These are phyloP conservation scores for Catamblyrhynchus diadema DNA, from an alignment of 2,797 vertebrate genomes.

Conservation along the genomic window DNA sequence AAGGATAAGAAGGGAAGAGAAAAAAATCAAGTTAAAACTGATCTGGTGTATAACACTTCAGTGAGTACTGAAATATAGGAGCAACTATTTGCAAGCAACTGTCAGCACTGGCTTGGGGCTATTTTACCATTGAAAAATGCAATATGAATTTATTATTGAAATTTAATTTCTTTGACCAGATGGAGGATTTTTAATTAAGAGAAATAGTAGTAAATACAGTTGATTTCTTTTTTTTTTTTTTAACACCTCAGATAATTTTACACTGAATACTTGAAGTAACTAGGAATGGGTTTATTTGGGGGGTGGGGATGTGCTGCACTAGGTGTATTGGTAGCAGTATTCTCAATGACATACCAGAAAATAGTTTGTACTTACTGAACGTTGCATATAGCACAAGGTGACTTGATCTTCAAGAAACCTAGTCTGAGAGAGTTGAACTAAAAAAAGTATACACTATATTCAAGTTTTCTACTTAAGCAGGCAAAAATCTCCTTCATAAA, in stretches of 20 bases:
- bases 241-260: neutral
- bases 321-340: neutral
- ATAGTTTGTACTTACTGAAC: neutral
- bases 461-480: neutral
- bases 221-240: neutral
- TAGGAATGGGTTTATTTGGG: neutral
- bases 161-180: neutral
- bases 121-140: neutral
- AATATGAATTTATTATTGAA: neutral
- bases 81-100: neutral
- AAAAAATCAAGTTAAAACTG: neutral
- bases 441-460: neutral
- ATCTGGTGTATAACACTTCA: neutral
- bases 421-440: neutral
- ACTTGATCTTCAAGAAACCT: neutral
- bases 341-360: neutral
- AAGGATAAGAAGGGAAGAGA: neutral
- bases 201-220: neutral
- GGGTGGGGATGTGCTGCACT: fast-evolving
- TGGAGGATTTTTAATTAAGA: neutral
- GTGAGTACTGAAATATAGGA: neutral
- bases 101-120: neutral
- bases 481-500: neutral
- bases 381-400: neutral
- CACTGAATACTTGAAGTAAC: neutral